phyloP scores from a whole-genome alignment of 2,888 invertebrate genomes.

The Heliothis peltigera region DNA sequence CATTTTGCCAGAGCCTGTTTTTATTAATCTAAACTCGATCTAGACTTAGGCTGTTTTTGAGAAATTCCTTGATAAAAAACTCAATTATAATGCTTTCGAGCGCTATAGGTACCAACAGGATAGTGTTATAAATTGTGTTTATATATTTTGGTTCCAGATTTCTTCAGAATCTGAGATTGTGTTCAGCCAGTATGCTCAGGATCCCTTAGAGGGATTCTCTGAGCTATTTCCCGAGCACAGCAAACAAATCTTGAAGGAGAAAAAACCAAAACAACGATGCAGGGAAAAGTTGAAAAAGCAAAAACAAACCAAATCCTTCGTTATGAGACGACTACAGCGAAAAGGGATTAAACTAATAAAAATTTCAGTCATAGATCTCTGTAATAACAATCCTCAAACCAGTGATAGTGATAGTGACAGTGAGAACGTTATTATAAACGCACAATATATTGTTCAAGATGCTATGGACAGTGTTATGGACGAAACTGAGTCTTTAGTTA shows the following conservation, averaged over 20 bases:
- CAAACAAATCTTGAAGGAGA: too few relatives aligned
- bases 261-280: too few relatives aligned
- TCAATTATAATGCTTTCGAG: too few relatives aligned
- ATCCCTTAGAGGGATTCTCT: background rate
- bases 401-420: constrained; percentile 8
- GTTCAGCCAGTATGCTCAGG: background rate
- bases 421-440: background rate
- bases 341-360: background rate
- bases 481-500: constrained; percentile 14
- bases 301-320: background rate
- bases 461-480: too few relatives aligned
- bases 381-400: background rate
- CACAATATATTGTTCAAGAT: constrained; percentile 8
- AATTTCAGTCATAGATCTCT: background rate
- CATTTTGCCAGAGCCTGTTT: too few relatives aligned
- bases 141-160: background rate
- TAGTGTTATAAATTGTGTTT: too few relatives aligned
- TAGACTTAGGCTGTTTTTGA: too few relatives aligned
- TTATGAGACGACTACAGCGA: background rate
- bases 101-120: too few relatives aligned
- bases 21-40: too few relatives aligned
- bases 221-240: background rate
- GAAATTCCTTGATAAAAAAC: too few relatives aligned
- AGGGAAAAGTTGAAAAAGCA: too few relatives aligned
- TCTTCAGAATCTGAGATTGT: background rate